Base-by-base conservation (phyloP, 2,888 invertebrate genomes). In the Drosophila villosipedis region DNA sequence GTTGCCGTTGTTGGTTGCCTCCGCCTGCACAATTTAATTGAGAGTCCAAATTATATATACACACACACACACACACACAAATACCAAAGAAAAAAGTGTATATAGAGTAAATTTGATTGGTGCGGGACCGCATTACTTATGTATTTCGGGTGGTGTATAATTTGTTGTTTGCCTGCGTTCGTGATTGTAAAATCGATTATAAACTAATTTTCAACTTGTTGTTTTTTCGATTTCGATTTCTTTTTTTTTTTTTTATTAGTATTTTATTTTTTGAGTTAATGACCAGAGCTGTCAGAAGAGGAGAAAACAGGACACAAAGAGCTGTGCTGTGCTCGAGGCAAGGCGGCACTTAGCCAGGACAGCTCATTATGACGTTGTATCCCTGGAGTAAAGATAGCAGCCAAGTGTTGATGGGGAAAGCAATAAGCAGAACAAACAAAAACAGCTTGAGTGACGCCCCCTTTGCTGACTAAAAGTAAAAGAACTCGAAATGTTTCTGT, bases 141-240 rank as follows among this genome's bases (percentile, higher is more conserved):
- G 28, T 28, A 19, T 59, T 55, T 53, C 53, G 52, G 73, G 59
- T 73, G 71, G 53, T 54, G 61, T 77, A 52, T 80, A 75, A 82
- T 82, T 82, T 74, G 80, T 67, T 35, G 68, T 57, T 63, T 59
- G 39, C 31, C 57, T 69, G 82, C 71, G 83, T 80, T 82, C 89
- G 82, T 86, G 82, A 84, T 80, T 91, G 83, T 90, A 82, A 92
- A 92, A 91, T 91, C 92, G 92, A 91, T 91, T 91, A 91, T 84
- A 90, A 91, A 86, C 80, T 80, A 80, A 90, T 91, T 89, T 89
- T 81, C 81, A 80, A 87, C 63, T 75, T 68, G 65, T 72, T 16
- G 30, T 43, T 60, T 54, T 54, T 28, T 31, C 37, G 37, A 16
- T 19, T 35, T 35, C 16, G 43, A 6, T 64, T 30, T 14, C 2